Percentiles rank a stretch among this genome's conserved stretches.
phyloP scores from a whole-genome alignment of 1,140 invertebrate genomes.

The Lutraria rhynchaena region DNA sequence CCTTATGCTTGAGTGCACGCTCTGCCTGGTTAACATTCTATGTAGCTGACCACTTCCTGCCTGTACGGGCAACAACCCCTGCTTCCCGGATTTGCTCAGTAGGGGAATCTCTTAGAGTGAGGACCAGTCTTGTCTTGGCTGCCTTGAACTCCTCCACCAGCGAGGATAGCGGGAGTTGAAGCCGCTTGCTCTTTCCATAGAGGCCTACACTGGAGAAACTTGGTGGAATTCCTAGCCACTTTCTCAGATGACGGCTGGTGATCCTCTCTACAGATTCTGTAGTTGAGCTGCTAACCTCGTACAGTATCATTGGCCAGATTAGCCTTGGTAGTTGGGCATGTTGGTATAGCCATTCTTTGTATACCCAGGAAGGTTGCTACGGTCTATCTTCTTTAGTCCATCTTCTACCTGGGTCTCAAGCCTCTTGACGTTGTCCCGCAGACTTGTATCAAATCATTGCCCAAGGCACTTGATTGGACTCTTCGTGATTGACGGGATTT shows the following conservation, averaged over 20 bases:
- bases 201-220: conserved; percentile 35
- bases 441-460: conserved; percentile 38
- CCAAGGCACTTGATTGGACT: conserved; percentile 41
- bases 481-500: conserved; percentile 27
- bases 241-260: conserved; percentile 31
- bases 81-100: conserved; percentile 32
- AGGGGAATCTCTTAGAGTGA: conserved; percentile 18
- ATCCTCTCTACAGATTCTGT: conserved; percentile 45
- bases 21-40: conserved; percentile 42
- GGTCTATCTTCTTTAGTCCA: conserved; percentile 48
- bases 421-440: conserved; percentile 22
- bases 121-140: conserved; percentile 39
- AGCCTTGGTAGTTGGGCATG: conserved; percentile 37
- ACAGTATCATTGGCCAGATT: conserved; percentile 48
- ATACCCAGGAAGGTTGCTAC: conserved; percentile 36
- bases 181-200: conserved; percentile 29
- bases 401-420: conserved; percentile 29
- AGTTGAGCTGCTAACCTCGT: conserved; percentile 41
- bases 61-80: conserved; percentile 28
- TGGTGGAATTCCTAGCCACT: conserved; percentile 42
- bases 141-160: conserved; percentile 47
- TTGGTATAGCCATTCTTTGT: conserved; percentile 54
- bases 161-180: conserved; percentile 43
- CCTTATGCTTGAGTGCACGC: conserved; percentile 40
- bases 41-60: conserved; percentile 43